These are phyloP conservation scores for Ictalurus furcatus DNA, from an alignment of 2,113 vertebrate species.

Conservation along the genomic window DNA sequence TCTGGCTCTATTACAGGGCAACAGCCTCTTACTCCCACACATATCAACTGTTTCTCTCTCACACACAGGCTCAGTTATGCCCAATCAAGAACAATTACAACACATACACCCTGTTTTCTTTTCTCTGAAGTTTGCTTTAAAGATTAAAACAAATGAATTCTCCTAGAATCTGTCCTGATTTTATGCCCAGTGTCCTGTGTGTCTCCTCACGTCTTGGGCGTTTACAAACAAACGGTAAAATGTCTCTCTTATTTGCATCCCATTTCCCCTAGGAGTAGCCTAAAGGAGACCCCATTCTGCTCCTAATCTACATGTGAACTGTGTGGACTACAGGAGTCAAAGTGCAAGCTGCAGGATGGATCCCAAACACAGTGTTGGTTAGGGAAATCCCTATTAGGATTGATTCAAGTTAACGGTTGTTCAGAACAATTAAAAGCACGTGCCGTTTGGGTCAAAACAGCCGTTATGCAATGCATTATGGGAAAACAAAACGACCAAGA, in stretches of 20 bases:
- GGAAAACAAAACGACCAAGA: background rate
- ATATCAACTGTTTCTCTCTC: background rate
- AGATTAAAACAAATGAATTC: background rate
- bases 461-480: background rate
- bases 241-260: constrained; percentile 53
- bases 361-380: background rate
- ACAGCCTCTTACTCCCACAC: constrained; percentile 26
- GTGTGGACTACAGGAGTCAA: constrained; percentile 30
- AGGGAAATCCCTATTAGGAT: background rate
- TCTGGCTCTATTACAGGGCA: constrained; percentile 33
- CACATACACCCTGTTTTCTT: background rate
- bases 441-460: background rate
- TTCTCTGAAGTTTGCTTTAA: background rate
- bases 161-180: background rate
- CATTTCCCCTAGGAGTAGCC: constrained; percentile 44
- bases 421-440: background rate
- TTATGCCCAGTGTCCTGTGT: background rate
- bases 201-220: background rate
- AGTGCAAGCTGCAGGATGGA: constrained; percentile 47
- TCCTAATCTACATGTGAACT: constrained; percentile 50
- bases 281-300: constrained; percentile 31
- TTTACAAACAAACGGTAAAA: constrained; percentile 44
- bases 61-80: background rate
- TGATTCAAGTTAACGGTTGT: background rate
- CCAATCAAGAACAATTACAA: background rate